phyloP scores from a whole-genome alignment of 1,140 invertebrate species.

The Helicorthomorpha holstii region DNA sequence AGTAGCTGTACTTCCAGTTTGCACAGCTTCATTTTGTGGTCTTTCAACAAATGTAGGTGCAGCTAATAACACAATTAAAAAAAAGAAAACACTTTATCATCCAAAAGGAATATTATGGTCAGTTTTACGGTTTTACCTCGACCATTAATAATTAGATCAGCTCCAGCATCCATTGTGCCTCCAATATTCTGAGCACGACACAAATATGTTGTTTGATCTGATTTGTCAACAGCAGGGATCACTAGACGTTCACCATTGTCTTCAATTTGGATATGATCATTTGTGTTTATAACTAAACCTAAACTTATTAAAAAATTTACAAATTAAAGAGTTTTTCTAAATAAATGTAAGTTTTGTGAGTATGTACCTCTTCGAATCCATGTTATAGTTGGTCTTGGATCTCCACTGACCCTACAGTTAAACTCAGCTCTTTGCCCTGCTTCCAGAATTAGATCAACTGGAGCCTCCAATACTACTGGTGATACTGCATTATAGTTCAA shows the following conservation, averaged over 20 bases:
- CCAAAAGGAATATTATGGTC: no score
- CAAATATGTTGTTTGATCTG: conserved; percentile 58
- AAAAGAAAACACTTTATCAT: no score
- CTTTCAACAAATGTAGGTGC: conserved; percentile 37
- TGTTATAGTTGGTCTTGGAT: conserved; percentile 23
- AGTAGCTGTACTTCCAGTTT: conserved; percentile 49
- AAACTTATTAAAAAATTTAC: not conserved
- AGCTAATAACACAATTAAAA: conserved; percentile 13
- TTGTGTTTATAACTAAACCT: not conserved
- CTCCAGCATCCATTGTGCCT: conserved; percentile 27
- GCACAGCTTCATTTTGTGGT: conserved; percentile 54
- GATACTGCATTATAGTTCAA: conserved; percentile 32
- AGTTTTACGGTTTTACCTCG: conserved; percentile 22
- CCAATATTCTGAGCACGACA: conserved; percentile 57
- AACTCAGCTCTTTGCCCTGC: conserved; percentile 47
- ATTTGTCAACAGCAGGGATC: conserved; percentile 40
- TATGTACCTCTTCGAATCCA: conserved; percentile 25
- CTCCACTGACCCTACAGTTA: conserved; percentile 27
- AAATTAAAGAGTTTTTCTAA: no score
- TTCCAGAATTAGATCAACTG: conserved; percentile 41
- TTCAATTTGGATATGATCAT: not conserved
- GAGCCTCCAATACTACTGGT: conserved; percentile 47
- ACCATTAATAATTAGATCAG: conserved; percentile 6
- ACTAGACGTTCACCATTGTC: conserved; percentile 28
- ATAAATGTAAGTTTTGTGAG: conserved; percentile 13